A percentile compares a stretch with the other conserved stretches of the same genome.
phyloP scores from a whole-genome alignment of 2,888 invertebrate species.

The Stenichneumon culpator region DNA sequence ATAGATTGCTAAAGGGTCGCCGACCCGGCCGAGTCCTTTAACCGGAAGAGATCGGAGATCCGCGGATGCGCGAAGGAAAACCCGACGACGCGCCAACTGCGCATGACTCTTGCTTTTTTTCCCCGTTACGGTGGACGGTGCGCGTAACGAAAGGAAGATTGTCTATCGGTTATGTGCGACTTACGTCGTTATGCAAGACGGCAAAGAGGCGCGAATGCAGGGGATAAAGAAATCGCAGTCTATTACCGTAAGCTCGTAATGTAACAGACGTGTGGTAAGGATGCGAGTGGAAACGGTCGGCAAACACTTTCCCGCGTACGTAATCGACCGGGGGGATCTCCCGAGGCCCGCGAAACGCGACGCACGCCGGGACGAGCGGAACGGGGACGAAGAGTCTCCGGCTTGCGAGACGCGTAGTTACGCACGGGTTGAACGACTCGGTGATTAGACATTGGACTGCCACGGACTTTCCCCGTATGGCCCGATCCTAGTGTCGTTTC shows the following conservation, averaged over 20 bases:
- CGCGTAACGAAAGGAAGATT: slow-evolving; percentile 7
- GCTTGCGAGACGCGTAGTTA: not conserved
- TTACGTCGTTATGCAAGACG: slow-evolving; percentile 15
- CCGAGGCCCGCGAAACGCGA: slow-evolving; percentile 13
- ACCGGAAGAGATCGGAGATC: no score
- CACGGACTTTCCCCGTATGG: slow-evolving; percentile 47
- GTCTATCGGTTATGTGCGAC: slow-evolving; percentile 13
- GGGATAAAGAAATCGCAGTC: slow-evolving; percentile 1
- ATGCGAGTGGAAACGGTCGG: slow-evolving; percentile 40
- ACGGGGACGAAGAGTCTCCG: not conserved
- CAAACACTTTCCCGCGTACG: slow-evolving; percentile 50
- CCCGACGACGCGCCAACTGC: no score
- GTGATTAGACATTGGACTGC: slow-evolving; percentile 51
- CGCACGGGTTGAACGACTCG: slow-evolving; percentile 18
- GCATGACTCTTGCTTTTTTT: slow-evolving; percentile 1
- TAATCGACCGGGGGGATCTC: slow-evolving; percentile 36
- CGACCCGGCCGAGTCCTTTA: no score
- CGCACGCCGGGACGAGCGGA: slow-evolving; percentile 6
- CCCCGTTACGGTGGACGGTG: not conserved
- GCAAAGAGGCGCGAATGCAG: not conserved
- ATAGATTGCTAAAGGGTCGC: no score
- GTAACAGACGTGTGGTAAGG: slow-evolving; percentile 62
- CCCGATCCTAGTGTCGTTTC: not conserved
- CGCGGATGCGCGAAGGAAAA: no score
- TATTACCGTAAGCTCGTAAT: slow-evolving; percentile 38